phyloP scores from a whole-genome alignment of 2,113 vertebrate species.

The Caranx ignobilis region DNA sequence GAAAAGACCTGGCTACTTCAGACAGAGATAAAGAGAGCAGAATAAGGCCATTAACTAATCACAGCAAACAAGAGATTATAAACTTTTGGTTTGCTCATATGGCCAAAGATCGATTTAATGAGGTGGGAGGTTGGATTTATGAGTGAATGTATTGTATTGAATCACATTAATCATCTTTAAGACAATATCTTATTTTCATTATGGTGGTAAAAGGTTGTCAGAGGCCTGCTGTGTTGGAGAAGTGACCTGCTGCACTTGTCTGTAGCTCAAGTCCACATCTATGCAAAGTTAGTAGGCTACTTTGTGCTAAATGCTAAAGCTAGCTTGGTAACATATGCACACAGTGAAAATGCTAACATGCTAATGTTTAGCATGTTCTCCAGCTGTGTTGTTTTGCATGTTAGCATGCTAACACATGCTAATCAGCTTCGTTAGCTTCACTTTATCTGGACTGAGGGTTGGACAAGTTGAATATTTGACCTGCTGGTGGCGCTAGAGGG shows the following conservation, averaged over 20 bases:
- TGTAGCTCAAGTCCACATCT: too few species aligned
- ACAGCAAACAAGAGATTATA: background rate
- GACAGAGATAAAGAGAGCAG: conserved; percentile 3
- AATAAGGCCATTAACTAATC: background rate
- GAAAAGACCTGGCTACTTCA: background rate
- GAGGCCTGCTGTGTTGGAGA: background rate
- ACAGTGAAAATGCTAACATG: background rate
- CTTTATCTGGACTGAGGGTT: too few species aligned
- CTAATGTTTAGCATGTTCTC: background rate
- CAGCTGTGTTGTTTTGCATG: background rate
- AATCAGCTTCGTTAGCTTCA: background rate
- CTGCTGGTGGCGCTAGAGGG: background rate
- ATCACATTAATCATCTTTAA: background rate
- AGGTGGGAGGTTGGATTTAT: background rate
- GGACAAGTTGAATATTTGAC: background rate
- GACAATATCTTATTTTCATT: background rate
- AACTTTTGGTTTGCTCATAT: background rate
- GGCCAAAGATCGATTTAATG: background rate
- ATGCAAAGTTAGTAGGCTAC: too few species aligned
- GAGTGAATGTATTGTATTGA: background rate
- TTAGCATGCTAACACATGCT: background rate
- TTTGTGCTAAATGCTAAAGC: background rate
- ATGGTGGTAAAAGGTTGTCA: background rate
- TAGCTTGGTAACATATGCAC: background rate
- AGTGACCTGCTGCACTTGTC: too few species aligned